Conservation (phyloP, 2,888 invertebrate species). For the Cacoxenus indagator region DNA sequence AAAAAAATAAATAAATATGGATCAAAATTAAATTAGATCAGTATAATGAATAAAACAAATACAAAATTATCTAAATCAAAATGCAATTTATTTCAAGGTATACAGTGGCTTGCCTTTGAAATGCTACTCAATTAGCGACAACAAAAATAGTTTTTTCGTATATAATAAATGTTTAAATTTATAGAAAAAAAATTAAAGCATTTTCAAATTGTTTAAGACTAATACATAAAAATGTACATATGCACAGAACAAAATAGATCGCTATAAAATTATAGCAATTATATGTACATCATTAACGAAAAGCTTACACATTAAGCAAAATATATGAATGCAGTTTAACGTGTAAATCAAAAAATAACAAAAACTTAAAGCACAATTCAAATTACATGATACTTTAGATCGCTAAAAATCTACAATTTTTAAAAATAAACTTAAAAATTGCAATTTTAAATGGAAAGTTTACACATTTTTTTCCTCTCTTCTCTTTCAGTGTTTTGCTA, state of each 20-base stretch:
- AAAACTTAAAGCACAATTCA: slow-evolving; percentile 15
- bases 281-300: no score
- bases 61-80: neutral
- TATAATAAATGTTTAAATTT: slow-evolving; percentile 1
- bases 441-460: slow-evolving; percentile 53
- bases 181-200: slow-evolving; percentile 27
- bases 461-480: slow-evolving; percentile 4
- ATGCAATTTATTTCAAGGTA: neutral
- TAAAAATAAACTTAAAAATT: slow-evolving; percentile 57
- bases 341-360: slow-evolving; percentile 18
- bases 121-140: neutral
- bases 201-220: slow-evolving; percentile 20
- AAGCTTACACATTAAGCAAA: neutral
- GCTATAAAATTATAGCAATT: slow-evolving; percentile 34
- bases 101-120: neutral
- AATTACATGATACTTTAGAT: slow-evolving; percentile 6
- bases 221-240: neutral
- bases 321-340: no score
- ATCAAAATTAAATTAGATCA: slow-evolving; percentile 27
- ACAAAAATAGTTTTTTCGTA: neutral
- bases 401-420: slow-evolving; percentile 53
- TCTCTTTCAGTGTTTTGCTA: slow-evolving; percentile 39
- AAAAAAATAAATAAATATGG: no score
- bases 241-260: slow-evolving; percentile 35
- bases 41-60: slow-evolving; percentile 29